Evolutionary conservation across 2,113 vertebrate species (phyloP).

Genomic region (Oophaga pumilio): DNA sequence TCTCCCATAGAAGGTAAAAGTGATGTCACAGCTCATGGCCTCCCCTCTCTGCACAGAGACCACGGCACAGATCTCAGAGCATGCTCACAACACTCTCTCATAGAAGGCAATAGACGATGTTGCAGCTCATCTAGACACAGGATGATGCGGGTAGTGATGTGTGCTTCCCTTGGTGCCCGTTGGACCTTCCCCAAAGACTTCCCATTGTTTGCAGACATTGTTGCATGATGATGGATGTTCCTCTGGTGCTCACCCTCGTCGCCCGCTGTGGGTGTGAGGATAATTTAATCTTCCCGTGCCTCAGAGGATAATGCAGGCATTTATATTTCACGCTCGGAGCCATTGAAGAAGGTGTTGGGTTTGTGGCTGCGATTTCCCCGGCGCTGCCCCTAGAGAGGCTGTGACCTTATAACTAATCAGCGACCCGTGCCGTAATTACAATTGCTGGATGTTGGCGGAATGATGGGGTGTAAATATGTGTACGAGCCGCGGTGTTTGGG

Average conservation of each 20-base stretch:
- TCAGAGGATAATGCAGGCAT: slow-evolving; percentile 17
- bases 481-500: background rate
- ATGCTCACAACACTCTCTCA: too few relatives aligned
- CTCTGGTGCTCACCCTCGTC: background rate
- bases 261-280: background rate
- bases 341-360: slow-evolving; percentile 33
- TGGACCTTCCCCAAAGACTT: background rate
- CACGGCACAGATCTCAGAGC: too few relatives aligned
- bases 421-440: slow-evolving; percentile 20
- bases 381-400: background rate
- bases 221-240: background rate
- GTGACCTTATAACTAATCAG: slow-evolving; percentile 18
- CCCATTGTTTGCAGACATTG: background rate
- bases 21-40: too few relatives aligned
- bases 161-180: background rate
- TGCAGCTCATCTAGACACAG: too few relatives aligned
- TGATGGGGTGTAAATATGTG: slow-evolving; percentile 20
- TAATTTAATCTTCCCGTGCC: slow-evolving; percentile 11
- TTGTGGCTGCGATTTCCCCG: background rate
- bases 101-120: too few relatives aligned
- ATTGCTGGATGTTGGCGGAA: background rate
- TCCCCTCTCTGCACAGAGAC: too few relatives aligned
- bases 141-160: too few relatives aligned
- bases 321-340: background rate
- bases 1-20: too few relatives aligned